phyloP scores from a whole-genome alignment of 2,888 invertebrate genomes.

The Ditylenchus weischeri region DNA sequence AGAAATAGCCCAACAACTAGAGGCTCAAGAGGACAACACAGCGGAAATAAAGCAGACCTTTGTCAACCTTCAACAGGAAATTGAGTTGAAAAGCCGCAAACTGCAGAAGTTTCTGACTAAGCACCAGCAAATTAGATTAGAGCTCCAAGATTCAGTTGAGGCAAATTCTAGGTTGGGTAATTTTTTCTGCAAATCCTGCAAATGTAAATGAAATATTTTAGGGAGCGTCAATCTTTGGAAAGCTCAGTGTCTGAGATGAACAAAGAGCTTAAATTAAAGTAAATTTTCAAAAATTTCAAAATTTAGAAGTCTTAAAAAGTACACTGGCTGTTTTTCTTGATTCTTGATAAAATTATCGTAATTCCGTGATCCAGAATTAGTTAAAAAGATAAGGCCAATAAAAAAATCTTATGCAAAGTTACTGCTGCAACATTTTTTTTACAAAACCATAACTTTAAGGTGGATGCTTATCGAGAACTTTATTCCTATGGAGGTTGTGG shows the following conservation, averaged over 20 bases:
- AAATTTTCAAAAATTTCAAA: constrained; percentile 60
- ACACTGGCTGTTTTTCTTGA: too few relatives aligned
- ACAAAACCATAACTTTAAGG: too few relatives aligned
- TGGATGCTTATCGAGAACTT: constrained; percentile 77
- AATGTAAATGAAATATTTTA: too few relatives aligned
- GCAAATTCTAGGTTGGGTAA: constrained; percentile 70
- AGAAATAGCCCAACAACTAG: constrained; percentile 89
- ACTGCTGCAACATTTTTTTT: too few relatives aligned
- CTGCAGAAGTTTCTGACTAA: constrained; percentile 82
- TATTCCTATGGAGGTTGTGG: constrained; percentile 67
- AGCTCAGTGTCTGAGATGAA: constrained; percentile 85
- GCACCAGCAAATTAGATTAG: constrained; percentile 71
- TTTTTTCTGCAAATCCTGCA: too few relatives aligned
- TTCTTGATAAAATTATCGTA: too few relatives aligned
- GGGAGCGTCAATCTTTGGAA: constrained; percentile 85
- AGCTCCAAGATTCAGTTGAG: constrained; percentile 77
- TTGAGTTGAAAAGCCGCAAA: constrained; percentile 90
- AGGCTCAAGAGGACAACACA: constrained; percentile 87
- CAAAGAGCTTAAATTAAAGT: constrained; percentile 81
- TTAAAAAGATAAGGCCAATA: too few relatives aligned
- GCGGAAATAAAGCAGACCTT: constrained; percentile 85
- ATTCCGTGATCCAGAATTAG: too few relatives aligned
- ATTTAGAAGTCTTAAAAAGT: too few relatives aligned
- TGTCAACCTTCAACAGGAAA: constrained; percentile 87
- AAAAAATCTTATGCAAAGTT: too few relatives aligned